Evolutionary conservation across 2,888 invertebrate species (phyloP), one percentile per base, ranked within the genome.

Genomic region (Spilosoma lubricipeda): DNA sequence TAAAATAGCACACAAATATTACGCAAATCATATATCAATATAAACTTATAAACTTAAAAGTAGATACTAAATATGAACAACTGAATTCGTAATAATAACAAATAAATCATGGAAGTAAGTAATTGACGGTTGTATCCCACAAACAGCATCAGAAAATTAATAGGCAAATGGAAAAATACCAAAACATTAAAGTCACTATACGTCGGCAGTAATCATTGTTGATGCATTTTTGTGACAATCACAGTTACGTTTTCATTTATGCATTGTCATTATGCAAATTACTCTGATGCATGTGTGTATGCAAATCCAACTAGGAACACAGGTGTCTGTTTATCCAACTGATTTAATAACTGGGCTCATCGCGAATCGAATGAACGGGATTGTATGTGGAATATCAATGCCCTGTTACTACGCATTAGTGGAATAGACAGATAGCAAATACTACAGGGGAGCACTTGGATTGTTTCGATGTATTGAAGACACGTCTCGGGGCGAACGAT

Each of bases 261-360:
- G 81, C 84, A 88, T 89, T 87, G 86, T 90, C 87, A 90, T 89
- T 89, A 91, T 90, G 90, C 89, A 90, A 89, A 91, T 90, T 86
- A 86, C 80, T 73, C 77, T 82, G 83, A 80, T 82, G 79, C 80
- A 76, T 80, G 69, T 72, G 75, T 83, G 84, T 86, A 90, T 89
- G 89, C 88, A 89, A 88, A 91, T 88, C 81, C 79, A 81, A 82
- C 85, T 87, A 85, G 88, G 79, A 86, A 83, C 90, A 86, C 90
- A 91, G 91, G 93, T 92, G 93, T 91, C 88, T 91, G 93, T 94
- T 94, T 92, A 92, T 90, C 88, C 91, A 89, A 90, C 90, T 93
- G 94, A 95, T 95, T 95, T 93, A 94, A 94, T 95, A 94, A 94
- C 93, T 90, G 89, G 84, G 90, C 90, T 93, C 92, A 93, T 92